Evolutionary conservation across 2,888 invertebrate genomes (phyloP), one percentile per base, ranked within the genome.

Genomic region (Lepidocyrtinus sp.): DNA sequence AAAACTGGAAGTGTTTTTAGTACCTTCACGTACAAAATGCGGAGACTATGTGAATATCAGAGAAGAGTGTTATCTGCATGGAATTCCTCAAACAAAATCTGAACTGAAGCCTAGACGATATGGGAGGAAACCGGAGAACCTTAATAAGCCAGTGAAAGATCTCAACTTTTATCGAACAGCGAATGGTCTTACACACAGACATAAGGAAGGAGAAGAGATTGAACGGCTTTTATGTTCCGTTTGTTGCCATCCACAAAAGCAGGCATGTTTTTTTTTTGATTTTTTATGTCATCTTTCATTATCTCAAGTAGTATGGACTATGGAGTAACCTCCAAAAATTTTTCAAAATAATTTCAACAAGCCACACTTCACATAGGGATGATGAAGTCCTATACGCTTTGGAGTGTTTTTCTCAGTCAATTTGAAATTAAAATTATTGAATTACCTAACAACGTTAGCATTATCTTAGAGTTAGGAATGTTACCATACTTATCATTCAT

Each of bases 121-220:
- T 17, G 81, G 81, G n/a, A 75, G 74, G 70, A 84, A 75, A 68
- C 76, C 75, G n/a, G 71, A 78, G 26, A 36, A 61, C 12, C 26
- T 73, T 21, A 77, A 46, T 36, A 82, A 73, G 63, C 77, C 70
- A 24, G 69, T 21, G n/a, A 77, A 82, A 26, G 71, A 82, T 71
- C 77, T 84, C 55, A 78, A 71, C 50, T 84, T 84, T 36, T 84
- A 77, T 62, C 81, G 76, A 62, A 67, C 79, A 1, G 5, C 61
- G 2, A 70, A 65, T 68, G 74, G 67, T 67, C 65, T 46, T 25
- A 21, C 17, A 15, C 27, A n/a, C 9, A 46, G 50, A n/a, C 19
- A 25, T 17, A 7, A 15, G 17, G 73, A 73, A 7, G 3, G 24
- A 25, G 71, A 77, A 19, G 26, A 15, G 15, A 55, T n/a, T 50